Evolutionary conservation across 2,888 invertebrate genomes (phyloP).

Genomic region (Eupithecia vulgata): DNA sequence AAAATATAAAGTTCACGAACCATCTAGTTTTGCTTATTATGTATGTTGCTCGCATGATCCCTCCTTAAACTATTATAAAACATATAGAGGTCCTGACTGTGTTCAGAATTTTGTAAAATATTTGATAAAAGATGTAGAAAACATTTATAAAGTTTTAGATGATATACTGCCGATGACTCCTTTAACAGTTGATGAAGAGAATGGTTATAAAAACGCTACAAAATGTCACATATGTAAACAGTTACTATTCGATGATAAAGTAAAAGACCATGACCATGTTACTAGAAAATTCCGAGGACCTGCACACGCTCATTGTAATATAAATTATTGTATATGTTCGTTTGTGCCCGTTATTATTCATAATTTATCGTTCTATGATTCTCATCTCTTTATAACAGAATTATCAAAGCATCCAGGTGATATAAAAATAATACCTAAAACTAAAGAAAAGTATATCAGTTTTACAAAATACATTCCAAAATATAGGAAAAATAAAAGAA

Average conservation of each 20-base stretch:
- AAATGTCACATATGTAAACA: constrained; percentile 11
- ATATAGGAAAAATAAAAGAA: too few species aligned
- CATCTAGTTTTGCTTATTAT: constrained; percentile 13
- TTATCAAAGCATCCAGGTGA: not conserved
- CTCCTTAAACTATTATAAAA: not conserved
- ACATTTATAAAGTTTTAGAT: not conserved
- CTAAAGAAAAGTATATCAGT: constrained; percentile 9
- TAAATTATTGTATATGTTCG: not conserved
- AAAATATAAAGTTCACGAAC: not conserved
- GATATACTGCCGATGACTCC: not conserved
- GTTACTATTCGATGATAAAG: not conserved
- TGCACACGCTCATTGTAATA: not conserved
- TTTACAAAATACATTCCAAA: not conserved
- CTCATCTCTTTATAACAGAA: not conserved
- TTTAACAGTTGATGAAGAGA: not conserved
- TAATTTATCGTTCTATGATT: not conserved
- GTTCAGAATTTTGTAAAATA: constrained; percentile 9
- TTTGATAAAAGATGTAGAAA: not conserved
- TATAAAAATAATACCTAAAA: constrained; percentile 8
- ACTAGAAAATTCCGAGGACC: not conserved
- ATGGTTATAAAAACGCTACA: not conserved
- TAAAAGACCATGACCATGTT: not conserved
- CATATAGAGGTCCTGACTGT: constrained; percentile 15
- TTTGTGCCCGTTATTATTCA: not conserved
- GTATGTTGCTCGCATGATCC: constrained; percentile 14